These are phyloP conservation scores for Anableps anableps DNA, from an alignment of 2,797 vertebrate species.

Conservation along the genomic window DNA sequence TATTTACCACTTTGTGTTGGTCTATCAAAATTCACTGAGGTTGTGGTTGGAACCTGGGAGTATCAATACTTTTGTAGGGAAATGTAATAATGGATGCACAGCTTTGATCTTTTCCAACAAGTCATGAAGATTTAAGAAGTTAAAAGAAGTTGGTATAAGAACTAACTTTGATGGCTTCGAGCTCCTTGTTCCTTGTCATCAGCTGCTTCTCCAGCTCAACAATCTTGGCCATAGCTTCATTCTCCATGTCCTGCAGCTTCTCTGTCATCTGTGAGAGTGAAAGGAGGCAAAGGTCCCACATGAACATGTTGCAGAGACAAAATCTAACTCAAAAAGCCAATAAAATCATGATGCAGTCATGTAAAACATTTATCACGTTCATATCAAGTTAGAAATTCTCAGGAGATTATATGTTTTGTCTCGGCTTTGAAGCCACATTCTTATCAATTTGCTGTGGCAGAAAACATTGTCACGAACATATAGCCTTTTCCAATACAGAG, in stretches of 20 bases:
- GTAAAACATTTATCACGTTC: background rate
- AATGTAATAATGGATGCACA: background rate
- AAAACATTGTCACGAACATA: background rate
- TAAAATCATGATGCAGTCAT: background rate
- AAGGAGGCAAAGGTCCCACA: slow-evolving; percentile 13
- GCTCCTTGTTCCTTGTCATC: slow-evolving; percentile 93
- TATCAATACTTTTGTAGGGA: background rate
- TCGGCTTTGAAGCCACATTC: background rate
- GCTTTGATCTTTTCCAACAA: background rate
- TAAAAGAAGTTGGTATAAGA: background rate
- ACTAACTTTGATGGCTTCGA: slow-evolving; percentile 89
- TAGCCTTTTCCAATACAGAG: background rate
- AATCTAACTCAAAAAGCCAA: slow-evolving; percentile 7
- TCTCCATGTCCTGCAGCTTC: slow-evolving; percentile 96
- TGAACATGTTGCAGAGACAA: slow-evolving; percentile 16
- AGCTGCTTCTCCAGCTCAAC: slow-evolving; percentile 97
- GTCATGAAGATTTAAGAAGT: background rate
- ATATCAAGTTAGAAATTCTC: background rate
- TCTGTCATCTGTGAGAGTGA: slow-evolving; percentile 86
- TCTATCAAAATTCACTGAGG: background rate
- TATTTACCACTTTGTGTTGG: background rate
- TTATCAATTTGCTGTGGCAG: background rate
- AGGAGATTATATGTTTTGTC: background rate
- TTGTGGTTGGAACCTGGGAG: background rate
- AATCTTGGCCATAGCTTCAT: slow-evolving; percentile 96